Percentiles rank a stretch among this genome's conserved stretches.
Conservation (phyloP, 2,888 invertebrate species). For the Epistrophella euchroma region DNA sequence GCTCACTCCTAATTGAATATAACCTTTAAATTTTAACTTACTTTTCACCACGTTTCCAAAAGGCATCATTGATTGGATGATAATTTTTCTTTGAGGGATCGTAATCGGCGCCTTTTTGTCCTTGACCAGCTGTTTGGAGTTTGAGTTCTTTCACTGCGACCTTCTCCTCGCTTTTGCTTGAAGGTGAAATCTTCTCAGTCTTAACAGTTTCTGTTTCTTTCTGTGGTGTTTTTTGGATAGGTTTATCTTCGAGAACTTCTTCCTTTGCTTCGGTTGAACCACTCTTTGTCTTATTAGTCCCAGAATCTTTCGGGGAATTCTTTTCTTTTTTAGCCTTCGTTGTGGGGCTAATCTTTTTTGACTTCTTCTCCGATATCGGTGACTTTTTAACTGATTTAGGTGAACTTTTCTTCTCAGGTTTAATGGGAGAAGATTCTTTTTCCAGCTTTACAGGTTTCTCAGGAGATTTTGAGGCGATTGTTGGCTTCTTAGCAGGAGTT, state of each 20-base stretch:
- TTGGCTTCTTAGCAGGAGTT: constrained; percentile 60
- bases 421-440: constrained; percentile 26
- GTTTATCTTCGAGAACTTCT: neutral
- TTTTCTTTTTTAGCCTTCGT: constrained; percentile 52
- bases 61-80: constrained; percentile 92
- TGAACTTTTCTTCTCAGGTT: constrained; percentile 28
- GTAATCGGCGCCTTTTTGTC: constrained; percentile 85
- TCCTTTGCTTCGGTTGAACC: neutral
- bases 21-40: constrained; percentile 80
- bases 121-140: constrained; percentile 77
- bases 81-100: constrained; percentile 90
- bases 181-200: constrained; percentile 4
- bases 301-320: neutral
- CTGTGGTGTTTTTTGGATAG: constrained; percentile 15
- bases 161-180: constrained; percentile 23
- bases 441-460: neutral
- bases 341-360: constrained; percentile 20
- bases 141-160: constrained; percentile 76
- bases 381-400: constrained; percentile 40
- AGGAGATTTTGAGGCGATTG: constrained; percentile 16
- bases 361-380: constrained; percentile 25
- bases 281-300: neutral
- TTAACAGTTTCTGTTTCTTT: constrained; percentile 37
- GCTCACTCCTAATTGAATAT: too few relatives aligned
- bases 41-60: constrained; percentile 90